Percentiles rank a stretch among this genome's conserved stretches.
These are phyloP conservation scores for Rhipidura dahli DNA, from an alignment of 2,113 vertebrate species.

Conservation along the genomic window DNA sequence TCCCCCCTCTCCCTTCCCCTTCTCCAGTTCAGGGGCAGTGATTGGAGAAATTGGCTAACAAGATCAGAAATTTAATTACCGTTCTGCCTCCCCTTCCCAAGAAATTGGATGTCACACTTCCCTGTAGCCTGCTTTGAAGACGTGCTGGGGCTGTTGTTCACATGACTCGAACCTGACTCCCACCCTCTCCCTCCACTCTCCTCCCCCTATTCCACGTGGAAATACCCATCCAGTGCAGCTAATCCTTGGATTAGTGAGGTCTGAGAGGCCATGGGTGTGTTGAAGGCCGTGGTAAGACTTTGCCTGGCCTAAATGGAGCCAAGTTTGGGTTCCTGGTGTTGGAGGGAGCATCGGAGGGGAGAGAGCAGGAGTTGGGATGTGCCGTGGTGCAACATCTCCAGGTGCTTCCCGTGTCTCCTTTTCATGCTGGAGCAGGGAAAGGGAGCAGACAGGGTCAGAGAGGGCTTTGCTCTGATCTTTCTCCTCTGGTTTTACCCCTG, in stretches of 20 bases:
- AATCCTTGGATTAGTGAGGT: background rate
- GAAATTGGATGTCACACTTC: conserved; percentile 82
- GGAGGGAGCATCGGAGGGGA: background rate
- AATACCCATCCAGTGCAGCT: background rate
- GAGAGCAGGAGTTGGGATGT: background rate
- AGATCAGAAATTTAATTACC: conserved; percentile 88
- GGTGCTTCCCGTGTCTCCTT: background rate
- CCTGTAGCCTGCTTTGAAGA: conserved; percentile 54
- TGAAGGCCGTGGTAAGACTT: background rate
- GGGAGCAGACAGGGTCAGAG: background rate
- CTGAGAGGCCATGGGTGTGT: accelerated
- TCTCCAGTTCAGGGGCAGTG: conserved; percentile 78
- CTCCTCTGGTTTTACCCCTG: background rate
- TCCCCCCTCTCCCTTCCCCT: conserved; percentile 72
- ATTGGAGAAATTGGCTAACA: conserved; percentile 86
- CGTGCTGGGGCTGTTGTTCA: conserved; percentile 46
- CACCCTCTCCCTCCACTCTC: background rate
- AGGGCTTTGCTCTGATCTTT: background rate
- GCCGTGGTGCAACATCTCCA: background rate
- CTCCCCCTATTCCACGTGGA: background rate
- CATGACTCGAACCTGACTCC: conserved; percentile 7
- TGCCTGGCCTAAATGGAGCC: background rate
- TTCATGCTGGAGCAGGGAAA: background rate
- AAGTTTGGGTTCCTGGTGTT: background rate
- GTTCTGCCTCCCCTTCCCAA: conserved; percentile 76